A percentile compares a stretch with the other conserved stretches of the same genome.
Evolutionary conservation across 2,113 vertebrate species (phyloP).

Genomic region (Lethenteron camtschaticum): DNA sequence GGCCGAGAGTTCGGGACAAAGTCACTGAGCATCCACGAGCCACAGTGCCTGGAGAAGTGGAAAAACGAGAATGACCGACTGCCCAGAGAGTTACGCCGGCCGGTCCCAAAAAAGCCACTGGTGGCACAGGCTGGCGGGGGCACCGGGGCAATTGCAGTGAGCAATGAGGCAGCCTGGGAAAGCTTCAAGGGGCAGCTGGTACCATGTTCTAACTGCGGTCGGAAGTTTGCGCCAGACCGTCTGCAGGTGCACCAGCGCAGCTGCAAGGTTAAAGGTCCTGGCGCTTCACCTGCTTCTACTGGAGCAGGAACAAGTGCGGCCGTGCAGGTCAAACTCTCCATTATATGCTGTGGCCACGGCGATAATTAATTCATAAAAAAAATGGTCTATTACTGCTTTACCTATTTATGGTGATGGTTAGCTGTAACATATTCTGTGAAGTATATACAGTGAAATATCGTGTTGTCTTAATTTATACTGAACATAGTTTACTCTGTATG

Average conservation of each 20-base stretch:
- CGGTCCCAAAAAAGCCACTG: constrained; percentile 14
- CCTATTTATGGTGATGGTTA: too few relatives aligned
- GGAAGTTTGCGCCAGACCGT: constrained; percentile 42
- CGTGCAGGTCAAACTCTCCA: too few relatives aligned
- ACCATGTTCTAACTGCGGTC: constrained; percentile 32
- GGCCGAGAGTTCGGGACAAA: constrained; percentile 20
- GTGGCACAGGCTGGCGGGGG: constrained; percentile 7
- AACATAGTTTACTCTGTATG: too few relatives aligned
- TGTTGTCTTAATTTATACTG: too few relatives aligned
- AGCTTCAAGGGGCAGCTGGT: constrained; percentile 33
- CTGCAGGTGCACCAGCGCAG: constrained; percentile 33
- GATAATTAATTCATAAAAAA: too few relatives aligned
- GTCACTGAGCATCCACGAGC: constrained; percentile 22
- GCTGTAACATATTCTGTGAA: too few relatives aligned
- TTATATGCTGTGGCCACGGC: too few relatives aligned
- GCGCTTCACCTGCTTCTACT: not conserved
- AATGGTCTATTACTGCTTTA: too few relatives aligned
- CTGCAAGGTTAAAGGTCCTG: constrained; percentile 20
- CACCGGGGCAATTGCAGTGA: constrained; percentile 33
- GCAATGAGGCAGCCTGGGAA: constrained; percentile 37
- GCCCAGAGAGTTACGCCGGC: constrained; percentile 12
- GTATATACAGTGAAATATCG: too few relatives aligned
- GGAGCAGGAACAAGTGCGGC: too few relatives aligned
- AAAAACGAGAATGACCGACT: constrained; percentile 18
- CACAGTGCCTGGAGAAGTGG: constrained; percentile 23